These are phyloP conservation scores for Spinus pinus DNA, from an alignment of 2,797 vertebrate genomes.

Conservation along the genomic window DNA sequence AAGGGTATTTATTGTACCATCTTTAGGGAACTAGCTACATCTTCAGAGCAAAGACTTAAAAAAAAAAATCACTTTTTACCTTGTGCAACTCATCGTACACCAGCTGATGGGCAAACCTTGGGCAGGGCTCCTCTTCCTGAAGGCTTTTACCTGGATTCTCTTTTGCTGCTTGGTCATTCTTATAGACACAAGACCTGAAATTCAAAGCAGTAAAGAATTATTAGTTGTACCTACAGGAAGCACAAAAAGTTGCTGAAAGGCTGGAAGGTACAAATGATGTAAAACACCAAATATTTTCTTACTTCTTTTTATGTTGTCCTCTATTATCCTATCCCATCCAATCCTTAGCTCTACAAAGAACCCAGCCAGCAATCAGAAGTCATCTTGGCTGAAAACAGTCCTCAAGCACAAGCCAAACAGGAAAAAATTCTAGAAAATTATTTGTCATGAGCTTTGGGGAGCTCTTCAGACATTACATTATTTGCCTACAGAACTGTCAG, in stretches of 20 bases:
- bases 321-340: background rate
- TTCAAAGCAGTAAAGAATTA: slow-evolving; percentile 45
- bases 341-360: background rate
- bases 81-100: slow-evolving; percentile 98
- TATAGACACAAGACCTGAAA: slow-evolving; percentile 89
- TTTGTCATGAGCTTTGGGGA: background rate
- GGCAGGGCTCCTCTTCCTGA: slow-evolving; percentile 97
- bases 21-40: background rate
- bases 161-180: slow-evolving; percentile 97
- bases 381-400: background rate
- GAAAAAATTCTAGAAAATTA: background rate
- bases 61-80: slow-evolving; percentile 69
- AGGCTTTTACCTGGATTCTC: slow-evolving; percentile 92
- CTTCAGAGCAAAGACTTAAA: background rate
- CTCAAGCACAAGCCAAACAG: background rate
- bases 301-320: background rate
- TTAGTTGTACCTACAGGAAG: background rate
- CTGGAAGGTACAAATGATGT: background rate
- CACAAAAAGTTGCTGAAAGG: background rate
- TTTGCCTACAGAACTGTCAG: background rate
- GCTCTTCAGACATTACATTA: background rate
- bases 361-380: background rate
- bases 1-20: background rate
- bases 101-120: slow-evolving; percentile 96
- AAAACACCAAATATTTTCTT: background rate